A percentile compares a stretch with the other conserved stretches of the same genome.
These are phyloP conservation scores for Dasysyrphus albostriatus DNA, from an alignment of 2,888 invertebrate species.

Conservation along the genomic window DNA sequence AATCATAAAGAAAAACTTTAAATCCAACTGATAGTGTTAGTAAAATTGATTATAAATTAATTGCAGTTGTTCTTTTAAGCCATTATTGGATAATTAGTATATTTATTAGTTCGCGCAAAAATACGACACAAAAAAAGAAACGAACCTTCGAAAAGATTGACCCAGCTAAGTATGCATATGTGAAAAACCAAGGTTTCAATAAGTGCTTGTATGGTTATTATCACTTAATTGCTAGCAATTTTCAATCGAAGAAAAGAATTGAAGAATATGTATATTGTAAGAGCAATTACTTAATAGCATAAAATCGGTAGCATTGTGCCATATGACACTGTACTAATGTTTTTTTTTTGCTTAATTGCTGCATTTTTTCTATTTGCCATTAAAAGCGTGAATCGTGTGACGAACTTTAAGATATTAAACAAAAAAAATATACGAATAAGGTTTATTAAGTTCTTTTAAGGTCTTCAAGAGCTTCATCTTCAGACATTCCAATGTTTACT, in stretches of 20 bases:
- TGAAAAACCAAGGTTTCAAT: constrained; percentile 3
- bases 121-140: neutral
- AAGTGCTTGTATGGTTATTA: neutral
- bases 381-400: no score
- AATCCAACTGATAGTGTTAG: constrained; percentile 20
- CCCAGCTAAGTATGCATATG: constrained; percentile 3
- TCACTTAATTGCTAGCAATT: neutral
- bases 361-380: neutral
- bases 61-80: constrained; percentile 29
- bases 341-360: neutral
- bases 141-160: constrained; percentile 29
- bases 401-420: no score
- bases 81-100: constrained; percentile 14
- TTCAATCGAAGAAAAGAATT: neutral
- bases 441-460: no score
- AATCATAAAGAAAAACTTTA: constrained; percentile 13
- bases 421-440: no score
- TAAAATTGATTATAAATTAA: constrained; percentile 63
- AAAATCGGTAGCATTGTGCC: neutral
- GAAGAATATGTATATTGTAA: neutral
- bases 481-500: no score
- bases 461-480: no score
- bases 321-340: neutral
- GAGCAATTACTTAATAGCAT: neutral
- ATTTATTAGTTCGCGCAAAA: constrained; percentile 3